Conservation (phyloP, 2,888 invertebrate species). For the Choreutis nemorana region DNA sequence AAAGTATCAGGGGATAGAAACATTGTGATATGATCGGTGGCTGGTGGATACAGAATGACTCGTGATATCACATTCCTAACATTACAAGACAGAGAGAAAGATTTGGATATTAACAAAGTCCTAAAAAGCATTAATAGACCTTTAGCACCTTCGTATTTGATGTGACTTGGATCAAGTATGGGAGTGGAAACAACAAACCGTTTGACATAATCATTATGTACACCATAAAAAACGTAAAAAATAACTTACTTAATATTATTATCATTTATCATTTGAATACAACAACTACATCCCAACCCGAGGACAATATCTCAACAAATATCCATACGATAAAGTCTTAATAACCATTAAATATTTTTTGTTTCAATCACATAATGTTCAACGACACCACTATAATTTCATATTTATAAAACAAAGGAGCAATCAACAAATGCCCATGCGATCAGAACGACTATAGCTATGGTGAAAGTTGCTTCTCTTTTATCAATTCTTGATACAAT, state of each 20-base stretch:
- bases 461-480: constrained; percentile 24
- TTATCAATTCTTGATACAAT: constrained; percentile 41
- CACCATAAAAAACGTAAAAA: constrained; percentile 66
- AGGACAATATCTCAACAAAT: constrained; percentile 63
- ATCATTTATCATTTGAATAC: constrained; percentile 61
- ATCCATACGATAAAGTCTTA: constrained; percentile 62
- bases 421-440: constrained; percentile 42
- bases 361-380: constrained; percentile 63
- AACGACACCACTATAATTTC: constrained; percentile 57
- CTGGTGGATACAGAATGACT: constrained; percentile 7
- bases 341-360: constrained; percentile 48
- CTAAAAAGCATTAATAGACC: constrained; percentile 62
- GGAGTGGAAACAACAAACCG: constrained; percentile 56
- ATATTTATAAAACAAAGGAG: constrained; percentile 41
- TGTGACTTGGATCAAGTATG: constrained; percentile 48
- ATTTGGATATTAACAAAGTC: constrained; percentile 26
- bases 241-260: constrained; percentile 67
- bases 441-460: constrained; percentile 27
- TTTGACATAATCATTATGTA: constrained; percentile 47
- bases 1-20: constrained; percentile 14
- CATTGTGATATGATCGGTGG: constrained; percentile 19
- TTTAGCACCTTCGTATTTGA: constrained; percentile 50
- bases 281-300: constrained; percentile 60
- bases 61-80: not conserved
- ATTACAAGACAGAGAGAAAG: constrained; percentile 19